Conservation (phyloP, 2,113 vertebrate genomes). For the Lagopus muta region DNA sequence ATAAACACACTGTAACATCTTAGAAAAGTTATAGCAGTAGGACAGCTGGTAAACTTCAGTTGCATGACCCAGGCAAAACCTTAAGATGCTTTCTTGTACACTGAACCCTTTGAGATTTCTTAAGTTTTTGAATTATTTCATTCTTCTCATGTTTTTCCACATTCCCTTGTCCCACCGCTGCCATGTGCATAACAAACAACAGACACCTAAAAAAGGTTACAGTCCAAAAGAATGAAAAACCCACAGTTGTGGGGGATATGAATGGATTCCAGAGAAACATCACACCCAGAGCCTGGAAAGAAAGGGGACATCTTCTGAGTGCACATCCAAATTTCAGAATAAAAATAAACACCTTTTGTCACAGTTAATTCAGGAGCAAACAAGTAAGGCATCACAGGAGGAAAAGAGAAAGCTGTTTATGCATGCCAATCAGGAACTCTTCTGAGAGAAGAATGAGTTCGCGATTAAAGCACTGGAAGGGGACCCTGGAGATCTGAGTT, state of each 20-base stretch:
- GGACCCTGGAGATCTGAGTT: neutral
- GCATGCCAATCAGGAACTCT: rapidly evolving
- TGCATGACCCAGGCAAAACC: neutral
- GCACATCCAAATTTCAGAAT: neutral
- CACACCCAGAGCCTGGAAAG: neutral
- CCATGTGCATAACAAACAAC: neutral
- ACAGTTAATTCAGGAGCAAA: neutral
- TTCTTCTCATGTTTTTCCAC: constrained; percentile 5
- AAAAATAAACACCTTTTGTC: neutral
- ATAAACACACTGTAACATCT: neutral
- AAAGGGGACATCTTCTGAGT: neutral
- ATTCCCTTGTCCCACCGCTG: neutral
- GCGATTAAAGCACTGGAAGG: neutral
- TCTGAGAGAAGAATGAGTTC: neutral
- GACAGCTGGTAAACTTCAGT: neutral
- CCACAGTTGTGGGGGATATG: rapidly evolving
- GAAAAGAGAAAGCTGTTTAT: neutral
- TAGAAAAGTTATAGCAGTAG: neutral
- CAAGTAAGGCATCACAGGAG: neutral
- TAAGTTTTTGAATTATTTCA: constrained; percentile 11
- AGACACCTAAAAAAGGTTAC: neutral
- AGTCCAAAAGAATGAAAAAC: neutral
- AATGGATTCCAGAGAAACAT: neutral
- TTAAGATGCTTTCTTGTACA: neutral
- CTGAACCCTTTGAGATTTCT: neutral